These are phyloP conservation scores for Pantherophis alleghaniensis DNA, from an alignment of 2,797 vertebrate genomes.

Conservation along the genomic window DNA sequence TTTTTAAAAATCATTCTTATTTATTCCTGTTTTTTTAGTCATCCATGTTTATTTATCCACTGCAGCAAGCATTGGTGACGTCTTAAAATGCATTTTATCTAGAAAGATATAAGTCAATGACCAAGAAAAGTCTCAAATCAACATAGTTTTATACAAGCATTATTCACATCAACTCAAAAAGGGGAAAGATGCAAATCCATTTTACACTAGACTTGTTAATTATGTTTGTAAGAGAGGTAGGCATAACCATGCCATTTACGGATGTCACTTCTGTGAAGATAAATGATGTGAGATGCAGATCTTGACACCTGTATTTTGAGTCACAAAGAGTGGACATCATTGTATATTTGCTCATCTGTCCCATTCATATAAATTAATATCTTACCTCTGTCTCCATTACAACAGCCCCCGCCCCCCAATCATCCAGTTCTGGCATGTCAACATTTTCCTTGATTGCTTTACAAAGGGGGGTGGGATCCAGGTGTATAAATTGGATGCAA, in stretches of 20 bases:
- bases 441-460: background rate
- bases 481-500: background rate
- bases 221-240: background rate
- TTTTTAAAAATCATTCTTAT: background rate
- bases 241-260: background rate
- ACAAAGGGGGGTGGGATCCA: background rate
- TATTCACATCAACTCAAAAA: background rate
- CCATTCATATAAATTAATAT: background rate
- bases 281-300: background rate
- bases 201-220: background rate
- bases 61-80: background rate
- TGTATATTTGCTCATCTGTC: background rate
- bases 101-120: background rate
- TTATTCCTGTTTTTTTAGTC: background rate
- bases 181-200: background rate
- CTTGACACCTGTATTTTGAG: background rate
- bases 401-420: fast-evolving
- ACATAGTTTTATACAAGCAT: background rate
- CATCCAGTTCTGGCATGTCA: background rate
- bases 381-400: background rate
- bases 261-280: background rate
- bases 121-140: background rate
- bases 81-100: background rate
- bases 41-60: background rate
- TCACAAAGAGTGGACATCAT: background rate